Percentiles rank a stretch among this genome's conserved stretches.
phyloP scores from a whole-genome alignment of 2,113 vertebrate genomes.

The Phoenicopterus ruber region DNA sequence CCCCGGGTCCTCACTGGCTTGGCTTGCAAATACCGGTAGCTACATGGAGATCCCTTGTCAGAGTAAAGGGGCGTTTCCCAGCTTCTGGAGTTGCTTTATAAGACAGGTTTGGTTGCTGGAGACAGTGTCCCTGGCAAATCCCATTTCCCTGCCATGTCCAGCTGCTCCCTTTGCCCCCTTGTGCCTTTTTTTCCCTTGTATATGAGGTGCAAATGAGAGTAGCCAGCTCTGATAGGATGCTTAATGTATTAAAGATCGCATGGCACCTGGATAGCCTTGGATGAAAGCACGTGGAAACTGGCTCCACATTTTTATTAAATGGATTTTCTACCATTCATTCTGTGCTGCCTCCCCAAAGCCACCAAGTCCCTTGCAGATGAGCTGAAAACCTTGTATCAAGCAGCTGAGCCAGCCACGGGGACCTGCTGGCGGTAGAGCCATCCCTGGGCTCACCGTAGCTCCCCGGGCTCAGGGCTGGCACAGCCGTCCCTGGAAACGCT shows the following conservation, averaged over 20 bases:
- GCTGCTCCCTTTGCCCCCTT: neutral
- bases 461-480: neutral
- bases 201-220: neutral
- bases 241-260: neutral
- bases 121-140: neutral
- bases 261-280: neutral
- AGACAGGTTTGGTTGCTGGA: neutral
- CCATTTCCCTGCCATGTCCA: neutral
- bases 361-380: neutral
- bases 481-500: neutral
- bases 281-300: neutral
- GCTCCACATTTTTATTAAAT: neutral
- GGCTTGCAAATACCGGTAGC: neutral
- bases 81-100: neutral
- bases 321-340: neutral
- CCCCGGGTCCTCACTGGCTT: neutral
- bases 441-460: neutral
- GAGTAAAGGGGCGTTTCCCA: neutral
- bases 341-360: neutral
- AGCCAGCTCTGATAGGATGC: neutral
- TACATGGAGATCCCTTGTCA: neutral
- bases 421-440: neutral
- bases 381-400: accelerated
- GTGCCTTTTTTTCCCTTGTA: neutral
- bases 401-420: accelerated